Evolutionary conservation across 2,888 invertebrate species (phyloP), one percentile per base, ranked within the genome.

Genomic region (Campopleginae sp.): DNA sequence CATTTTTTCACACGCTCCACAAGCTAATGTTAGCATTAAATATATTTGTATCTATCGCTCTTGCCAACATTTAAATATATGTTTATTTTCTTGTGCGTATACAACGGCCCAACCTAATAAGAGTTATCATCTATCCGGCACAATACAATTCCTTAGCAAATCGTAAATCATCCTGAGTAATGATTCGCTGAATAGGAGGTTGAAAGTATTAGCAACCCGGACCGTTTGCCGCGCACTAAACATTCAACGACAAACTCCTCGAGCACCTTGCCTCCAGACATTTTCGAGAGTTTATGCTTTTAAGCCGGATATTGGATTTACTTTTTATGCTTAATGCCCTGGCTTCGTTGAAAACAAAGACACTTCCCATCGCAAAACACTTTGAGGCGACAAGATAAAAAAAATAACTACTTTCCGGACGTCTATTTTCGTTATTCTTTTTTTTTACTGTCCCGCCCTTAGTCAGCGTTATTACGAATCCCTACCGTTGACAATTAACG

Each of bases 81-180:
- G 33, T 14, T 31, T 33, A 51, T 72, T n/a, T n/a, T 51, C 19
- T 38, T n/a, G 38, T n/a, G 51, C 19, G 71, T 61, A 38, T 68
- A 42, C 63, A 51, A 80, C 17, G 72, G 48, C 31, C 44, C 46
- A 71, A 76, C 70, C 65, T 66, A 76, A 71, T 66, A 65, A 44
- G 82, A 82, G 80, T 82, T 80, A 80, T 80, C 85, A 82, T 85
- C 71, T 72, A 82, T 68, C 74, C 66, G 44, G 61, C 51, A 80
- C 85, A 85, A 85, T 85, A 77, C 80, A 63, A 85, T 80, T 85
- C 68, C 51, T 72, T 58, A 44, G 51, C 44, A 38, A 74, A 77
- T 77, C 76, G 78, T 85, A 85, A 82, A 85, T 85, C 82, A 85
- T 68, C 12, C 82, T 80, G 85, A 85, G 77, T 85, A 85, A 85